Conservation (phyloP, 2,113 vertebrate species). For the Myodes glareolus region DNA sequence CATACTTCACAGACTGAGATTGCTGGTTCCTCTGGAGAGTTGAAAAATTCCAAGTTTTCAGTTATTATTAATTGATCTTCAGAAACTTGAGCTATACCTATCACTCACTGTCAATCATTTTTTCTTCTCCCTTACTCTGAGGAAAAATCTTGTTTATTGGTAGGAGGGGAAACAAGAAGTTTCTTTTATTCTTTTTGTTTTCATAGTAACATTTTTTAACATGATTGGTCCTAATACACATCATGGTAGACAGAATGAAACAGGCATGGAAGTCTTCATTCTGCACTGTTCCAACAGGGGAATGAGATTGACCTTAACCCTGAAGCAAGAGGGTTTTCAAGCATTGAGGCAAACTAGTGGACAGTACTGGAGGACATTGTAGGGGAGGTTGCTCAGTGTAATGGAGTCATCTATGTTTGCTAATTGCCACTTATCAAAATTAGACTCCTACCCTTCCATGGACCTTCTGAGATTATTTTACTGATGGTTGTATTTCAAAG, state of each 20-base stretch:
- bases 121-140: neutral
- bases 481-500: conserved; percentile 27
- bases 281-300: neutral
- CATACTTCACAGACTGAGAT: neutral
- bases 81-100: neutral
- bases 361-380: neutral
- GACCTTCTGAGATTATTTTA: neutral
- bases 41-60: neutral
- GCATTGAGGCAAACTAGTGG: neutral
- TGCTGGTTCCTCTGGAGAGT: neutral
- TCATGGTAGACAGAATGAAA: neutral
- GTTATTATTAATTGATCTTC: neutral
- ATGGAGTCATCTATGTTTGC: conserved; percentile 27
- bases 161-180: neutral
- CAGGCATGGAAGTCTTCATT: neutral
- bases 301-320: neutral
- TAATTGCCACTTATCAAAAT: conserved; percentile 34
- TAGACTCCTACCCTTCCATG: neutral
- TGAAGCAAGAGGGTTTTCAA: conserved; percentile 12
- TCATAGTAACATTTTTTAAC: conserved; percentile 31
- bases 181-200: conserved; percentile 30
- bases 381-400: neutral
- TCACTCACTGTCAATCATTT: neutral
- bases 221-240: conserved; percentile 25
- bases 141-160: neutral